Percentiles rank a stretch among this genome's conserved stretches.
Conservation (phyloP, 2,888 invertebrate genomes). For the Nycteola revayana region DNA sequence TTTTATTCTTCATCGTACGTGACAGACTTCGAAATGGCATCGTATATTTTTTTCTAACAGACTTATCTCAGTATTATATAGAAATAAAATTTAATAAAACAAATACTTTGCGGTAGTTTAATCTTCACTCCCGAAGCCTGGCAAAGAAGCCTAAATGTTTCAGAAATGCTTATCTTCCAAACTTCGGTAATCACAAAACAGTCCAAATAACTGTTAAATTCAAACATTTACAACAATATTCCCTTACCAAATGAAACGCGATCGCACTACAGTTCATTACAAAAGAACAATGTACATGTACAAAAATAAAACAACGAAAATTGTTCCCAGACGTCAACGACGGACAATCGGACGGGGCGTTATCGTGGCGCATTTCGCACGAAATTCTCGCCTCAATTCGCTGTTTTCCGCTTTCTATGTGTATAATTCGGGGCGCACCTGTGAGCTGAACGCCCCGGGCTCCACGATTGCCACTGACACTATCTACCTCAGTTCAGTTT, state of each 20-base stretch:
- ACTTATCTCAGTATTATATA: conserved; percentile 2
- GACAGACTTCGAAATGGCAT: conserved; percentile 12
- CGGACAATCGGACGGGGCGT: conserved; percentile 42
- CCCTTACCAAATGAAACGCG: conserved; percentile 21
- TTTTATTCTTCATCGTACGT: conserved; percentile 19
- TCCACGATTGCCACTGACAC: conserved; percentile 55
- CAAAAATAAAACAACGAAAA: conserved; percentile 37
- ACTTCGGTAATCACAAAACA: conserved; percentile 16
- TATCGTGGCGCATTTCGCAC: conserved; percentile 44
- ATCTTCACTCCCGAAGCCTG: conserved; percentile 5
- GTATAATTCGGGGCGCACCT: conserved; percentile 51
- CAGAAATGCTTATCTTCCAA: conserved; percentile 10
- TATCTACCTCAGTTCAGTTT: conserved; percentile 57
- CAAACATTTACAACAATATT: conserved; percentile 16
- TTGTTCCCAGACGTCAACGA: conserved; percentile 38
- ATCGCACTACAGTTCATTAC: conserved; percentile 50
- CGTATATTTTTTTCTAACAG: conserved; percentile 2
- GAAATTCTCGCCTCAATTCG: conserved; percentile 45
- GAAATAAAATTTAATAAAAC: conserved; percentile 7
- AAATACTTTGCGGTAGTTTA: conserved; percentile 4
- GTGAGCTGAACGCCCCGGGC: conserved; percentile 41
- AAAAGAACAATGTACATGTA: conserved; percentile 39
- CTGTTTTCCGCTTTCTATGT: conserved; percentile 41
- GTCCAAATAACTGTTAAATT: conserved; percentile 16
- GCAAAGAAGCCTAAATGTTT: conserved; percentile 2